A percentile compares a stretch with the other conserved stretches of the same genome.
phyloP scores from a whole-genome alignment of 1,140 invertebrate species.

The Apocrypta bakeri region DNA sequence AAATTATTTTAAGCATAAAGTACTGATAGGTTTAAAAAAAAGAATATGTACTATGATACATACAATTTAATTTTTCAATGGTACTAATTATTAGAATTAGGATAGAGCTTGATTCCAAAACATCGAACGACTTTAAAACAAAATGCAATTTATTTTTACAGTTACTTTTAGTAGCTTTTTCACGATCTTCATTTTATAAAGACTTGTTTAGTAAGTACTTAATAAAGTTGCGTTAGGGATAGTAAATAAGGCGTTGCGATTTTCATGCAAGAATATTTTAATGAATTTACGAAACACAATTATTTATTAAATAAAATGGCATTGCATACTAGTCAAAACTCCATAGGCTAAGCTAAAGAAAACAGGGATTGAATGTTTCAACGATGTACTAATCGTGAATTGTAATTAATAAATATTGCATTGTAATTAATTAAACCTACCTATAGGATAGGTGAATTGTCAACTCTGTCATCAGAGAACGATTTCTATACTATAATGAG shows the following conservation, averaged over 20 bases:
- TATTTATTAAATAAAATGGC: constrained; percentile 49
- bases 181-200: constrained; percentile 40
- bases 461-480: constrained; percentile 55
- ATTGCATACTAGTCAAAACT: constrained; percentile 68
- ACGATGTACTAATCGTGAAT: constrained; percentile 59
- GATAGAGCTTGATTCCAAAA: constrained; percentile 49
- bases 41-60: neutral
- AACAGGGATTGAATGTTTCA: constrained; percentile 67
- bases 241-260: constrained; percentile 27
- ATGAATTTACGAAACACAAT: constrained; percentile 33
- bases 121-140: constrained; percentile 47
- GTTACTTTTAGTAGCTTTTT: constrained; percentile 39
- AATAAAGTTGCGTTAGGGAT: constrained; percentile 38
- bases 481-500: constrained; percentile 73
- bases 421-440: constrained; percentile 48
- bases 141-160: constrained; percentile 46
- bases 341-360: constrained; percentile 62
- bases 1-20: constrained; percentile 17
- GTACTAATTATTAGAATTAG: constrained; percentile 48
- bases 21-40: constrained; percentile 1
- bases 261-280: constrained; percentile 36
- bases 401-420: constrained; percentile 53
- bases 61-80: constrained; percentile 42
- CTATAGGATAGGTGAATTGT: constrained; percentile 49
- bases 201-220: constrained; percentile 44